Evolutionary conservation across 2,888 invertebrate genomes (phyloP).

Genomic region (Drosophila setosimentum): DNA sequence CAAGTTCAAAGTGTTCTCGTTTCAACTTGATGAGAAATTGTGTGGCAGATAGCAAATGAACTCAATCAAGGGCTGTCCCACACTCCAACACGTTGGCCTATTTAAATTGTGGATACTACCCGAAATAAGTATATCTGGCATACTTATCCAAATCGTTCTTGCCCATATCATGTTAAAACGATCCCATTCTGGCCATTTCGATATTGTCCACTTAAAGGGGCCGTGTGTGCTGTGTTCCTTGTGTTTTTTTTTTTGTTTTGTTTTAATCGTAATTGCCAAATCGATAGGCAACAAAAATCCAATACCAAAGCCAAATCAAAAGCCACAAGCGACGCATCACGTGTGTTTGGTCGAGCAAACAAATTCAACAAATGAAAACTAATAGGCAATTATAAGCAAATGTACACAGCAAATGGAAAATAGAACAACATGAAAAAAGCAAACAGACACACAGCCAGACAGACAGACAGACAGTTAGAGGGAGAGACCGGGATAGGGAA

Average conservation of each 20-base stretch:
- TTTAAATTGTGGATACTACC: slow-evolving; percentile 28
- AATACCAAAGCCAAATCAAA: slow-evolving; percentile 17
- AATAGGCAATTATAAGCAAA: slow-evolving; percentile 78
- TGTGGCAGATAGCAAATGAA: slow-evolving; percentile 6
- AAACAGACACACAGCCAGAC: background rate
- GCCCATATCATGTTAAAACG: slow-evolving; percentile 1
- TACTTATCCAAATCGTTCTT: slow-evolving; percentile 28
- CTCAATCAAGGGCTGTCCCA: slow-evolving; percentile 21
- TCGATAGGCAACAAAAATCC: slow-evolving; percentile 32
- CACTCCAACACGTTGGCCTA: slow-evolving; percentile 4
- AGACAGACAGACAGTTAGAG: background rate
- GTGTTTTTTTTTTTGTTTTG: background rate
- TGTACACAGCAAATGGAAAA: slow-evolving; percentile 33
- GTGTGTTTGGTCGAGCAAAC: slow-evolving; percentile 44
- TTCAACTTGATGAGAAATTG: background rate
- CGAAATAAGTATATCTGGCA: slow-evolving; percentile 15
- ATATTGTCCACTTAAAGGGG: slow-evolving; percentile 8
- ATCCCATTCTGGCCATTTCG: slow-evolving; percentile 14
- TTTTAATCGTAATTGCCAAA: slow-evolving; percentile 12
- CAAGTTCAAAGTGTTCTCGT: slow-evolving; percentile 46
- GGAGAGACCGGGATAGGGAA: background rate
- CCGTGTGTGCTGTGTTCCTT: background rate
- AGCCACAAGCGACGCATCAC: slow-evolving; percentile 25
- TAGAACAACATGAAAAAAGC: background rate
- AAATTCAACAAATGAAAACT: slow-evolving; percentile 80